phyloP scores from a whole-genome alignment of 2,797 vertebrate species.

The Astyanax mexicanus region DNA sequence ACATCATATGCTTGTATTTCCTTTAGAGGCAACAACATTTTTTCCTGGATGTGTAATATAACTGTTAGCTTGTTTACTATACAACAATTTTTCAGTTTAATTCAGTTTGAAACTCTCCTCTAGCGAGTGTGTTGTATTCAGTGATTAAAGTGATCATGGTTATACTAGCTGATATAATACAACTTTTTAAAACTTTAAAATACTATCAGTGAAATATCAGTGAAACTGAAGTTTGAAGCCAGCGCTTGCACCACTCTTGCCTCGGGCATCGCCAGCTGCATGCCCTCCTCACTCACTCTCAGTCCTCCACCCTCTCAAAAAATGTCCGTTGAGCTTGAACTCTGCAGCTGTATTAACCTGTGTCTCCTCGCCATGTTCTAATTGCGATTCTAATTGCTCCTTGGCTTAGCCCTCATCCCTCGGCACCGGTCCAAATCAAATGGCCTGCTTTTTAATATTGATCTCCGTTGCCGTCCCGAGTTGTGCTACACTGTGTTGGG shows the following conservation, averaged over 20 bases:
- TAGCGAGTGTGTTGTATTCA: no score
- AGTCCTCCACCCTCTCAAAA: slow-evolving; percentile 31
- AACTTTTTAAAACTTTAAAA: no score
- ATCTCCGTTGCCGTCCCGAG: slow-evolving; percentile 45
- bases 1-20: no score
- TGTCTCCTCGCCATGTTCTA: slow-evolving; percentile 44
- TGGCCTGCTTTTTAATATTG: slow-evolving; percentile 55
- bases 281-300: slow-evolving; percentile 11
- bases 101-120: no score
- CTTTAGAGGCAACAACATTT: no score
- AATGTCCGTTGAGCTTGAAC: slow-evolving; percentile 26
- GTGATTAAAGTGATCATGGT: no score
- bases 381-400: slow-evolving; percentile 61
- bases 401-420: slow-evolving; percentile 46
- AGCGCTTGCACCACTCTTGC: slow-evolving; percentile 3
- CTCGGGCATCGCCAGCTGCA: neutral
- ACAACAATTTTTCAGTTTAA: no score
- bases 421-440: slow-evolving; percentile 40
- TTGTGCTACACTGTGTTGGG: slow-evolving; percentile 34
- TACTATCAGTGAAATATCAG: no score
- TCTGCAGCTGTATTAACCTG: slow-evolving; percentile 33
- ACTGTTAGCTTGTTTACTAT: no score
- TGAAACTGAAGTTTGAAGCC: neutral
- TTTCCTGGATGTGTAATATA: no score
- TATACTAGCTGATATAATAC: no score